Evolutionary conservation across 2,888 invertebrate species (phyloP).

Genomic region (Synergus gifuensis): DNA sequence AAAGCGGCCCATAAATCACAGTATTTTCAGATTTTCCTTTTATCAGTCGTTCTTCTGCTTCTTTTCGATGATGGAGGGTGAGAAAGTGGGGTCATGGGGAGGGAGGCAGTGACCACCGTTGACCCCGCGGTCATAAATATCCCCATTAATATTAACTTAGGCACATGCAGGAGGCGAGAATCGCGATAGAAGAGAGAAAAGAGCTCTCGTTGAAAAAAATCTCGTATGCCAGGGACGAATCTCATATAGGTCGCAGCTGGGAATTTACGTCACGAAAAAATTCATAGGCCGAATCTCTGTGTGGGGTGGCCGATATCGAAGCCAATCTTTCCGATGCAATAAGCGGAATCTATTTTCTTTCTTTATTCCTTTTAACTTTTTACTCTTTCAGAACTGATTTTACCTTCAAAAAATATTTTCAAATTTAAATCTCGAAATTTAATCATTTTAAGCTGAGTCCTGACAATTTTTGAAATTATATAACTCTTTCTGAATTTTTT

Average conservation of each 20-base stretch:
- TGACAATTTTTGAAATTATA: no score
- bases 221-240: constrained; percentile 75
- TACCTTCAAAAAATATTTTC: no score
- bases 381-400: no score
- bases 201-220: constrained; percentile 64
- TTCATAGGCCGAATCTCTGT: constrained; percentile 66
- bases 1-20: constrained; percentile 72
- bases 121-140: constrained; percentile 76
- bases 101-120: constrained; percentile 64
- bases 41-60: constrained; percentile 69
- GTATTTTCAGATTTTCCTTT: constrained; percentile 76
- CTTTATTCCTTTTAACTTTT: neutral
- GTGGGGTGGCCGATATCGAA: constrained; percentile 46
- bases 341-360: constrained; percentile 30
- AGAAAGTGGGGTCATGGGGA: neutral
- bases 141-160: constrained; percentile 78
- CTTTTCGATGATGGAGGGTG: constrained; percentile 30
- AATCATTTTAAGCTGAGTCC: no score
- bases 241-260: constrained; percentile 73
- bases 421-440: no score
- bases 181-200: constrained; percentile 64
- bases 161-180: constrained; percentile 67
- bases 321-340: constrained; percentile 8
- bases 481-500: constrained; percentile 9
- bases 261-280: constrained; percentile 73